phyloP scores from a whole-genome alignment of 2,113 vertebrate species.

The Oreocharis arfaki region DNA sequence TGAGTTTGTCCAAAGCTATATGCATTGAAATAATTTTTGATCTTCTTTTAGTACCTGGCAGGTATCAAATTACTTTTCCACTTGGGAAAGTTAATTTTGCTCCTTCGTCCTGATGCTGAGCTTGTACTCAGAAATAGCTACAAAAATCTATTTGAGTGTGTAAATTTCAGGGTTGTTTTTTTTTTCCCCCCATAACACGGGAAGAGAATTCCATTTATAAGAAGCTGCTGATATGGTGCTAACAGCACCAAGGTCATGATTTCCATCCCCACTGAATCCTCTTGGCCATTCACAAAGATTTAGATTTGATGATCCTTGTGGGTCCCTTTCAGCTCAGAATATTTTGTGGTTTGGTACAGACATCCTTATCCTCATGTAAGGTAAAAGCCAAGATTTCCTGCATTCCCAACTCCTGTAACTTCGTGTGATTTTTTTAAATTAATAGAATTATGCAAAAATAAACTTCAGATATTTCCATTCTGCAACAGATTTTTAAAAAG shows the following conservation, averaged over 20 bases:
- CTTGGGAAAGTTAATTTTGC: neutral
- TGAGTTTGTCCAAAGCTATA: neutral
- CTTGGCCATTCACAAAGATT: neutral
- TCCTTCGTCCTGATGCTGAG: neutral
- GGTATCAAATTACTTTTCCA: neutral
- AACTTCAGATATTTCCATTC: neutral
- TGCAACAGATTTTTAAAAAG: neutral
- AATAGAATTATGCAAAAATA: neutral
- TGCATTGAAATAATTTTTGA: neutral
- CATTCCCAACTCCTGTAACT: neutral
- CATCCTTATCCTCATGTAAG: neutral
- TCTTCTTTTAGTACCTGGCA: neutral
- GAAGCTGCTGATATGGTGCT: neutral
- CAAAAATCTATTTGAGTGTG: neutral
- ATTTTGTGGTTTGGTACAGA: neutral
- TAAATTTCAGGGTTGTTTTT: neutral
- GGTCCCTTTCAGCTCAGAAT: neutral
- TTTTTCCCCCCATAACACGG: fast-evolving
- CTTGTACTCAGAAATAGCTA: neutral
- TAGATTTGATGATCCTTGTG: neutral
- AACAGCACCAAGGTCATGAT: neutral
- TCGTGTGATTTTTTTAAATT: neutral
- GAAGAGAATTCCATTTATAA: fast-evolving
- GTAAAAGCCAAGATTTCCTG: neutral
- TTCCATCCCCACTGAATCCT: neutral